phyloP scores from a whole-genome alignment of 2,797 vertebrate genomes.

The Alosa sapidissima region DNA sequence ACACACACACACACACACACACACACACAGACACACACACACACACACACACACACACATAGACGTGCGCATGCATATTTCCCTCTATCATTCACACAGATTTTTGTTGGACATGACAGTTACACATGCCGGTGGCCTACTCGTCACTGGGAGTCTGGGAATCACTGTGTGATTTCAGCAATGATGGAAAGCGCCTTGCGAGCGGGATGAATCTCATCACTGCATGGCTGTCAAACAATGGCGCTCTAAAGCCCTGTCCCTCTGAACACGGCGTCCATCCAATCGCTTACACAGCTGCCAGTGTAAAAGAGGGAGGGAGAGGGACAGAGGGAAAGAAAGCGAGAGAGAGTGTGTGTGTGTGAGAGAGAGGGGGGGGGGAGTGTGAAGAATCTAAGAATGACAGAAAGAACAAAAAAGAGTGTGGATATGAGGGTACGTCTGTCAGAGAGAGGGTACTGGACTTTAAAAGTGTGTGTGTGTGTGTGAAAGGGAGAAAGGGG shows the following conservation, averaged over 20 bases:
- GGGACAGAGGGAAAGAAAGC: not conserved
- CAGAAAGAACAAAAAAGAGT: not conserved
- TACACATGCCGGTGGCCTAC: not conserved
- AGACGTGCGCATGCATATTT: not conserved
- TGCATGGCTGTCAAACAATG: not conserved
- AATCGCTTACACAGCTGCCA: not conserved
- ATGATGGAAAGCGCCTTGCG: not conserved
- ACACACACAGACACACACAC: not conserved
- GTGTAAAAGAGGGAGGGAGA: not conserved
- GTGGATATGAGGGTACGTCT: not conserved
- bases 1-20: not conserved
- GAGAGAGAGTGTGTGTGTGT: not conserved
- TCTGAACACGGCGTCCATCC: not conserved
- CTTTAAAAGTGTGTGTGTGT: not conserved
- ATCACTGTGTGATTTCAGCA: slow-evolving; percentile 7
- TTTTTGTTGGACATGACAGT: not conserved
- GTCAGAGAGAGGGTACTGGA: not conserved
- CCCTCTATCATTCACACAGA: not conserved
- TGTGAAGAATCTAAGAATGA: not conserved
- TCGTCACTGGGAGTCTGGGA: not conserved
- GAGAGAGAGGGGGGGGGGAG: not conserved
- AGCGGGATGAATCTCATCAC: not conserved
- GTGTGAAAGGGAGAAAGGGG: not conserved
- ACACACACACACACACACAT: not conserved
- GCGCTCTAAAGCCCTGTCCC: not conserved